phyloP scores from a whole-genome alignment of 2,888 invertebrate genomes.

The Clusia tigrina region DNA sequence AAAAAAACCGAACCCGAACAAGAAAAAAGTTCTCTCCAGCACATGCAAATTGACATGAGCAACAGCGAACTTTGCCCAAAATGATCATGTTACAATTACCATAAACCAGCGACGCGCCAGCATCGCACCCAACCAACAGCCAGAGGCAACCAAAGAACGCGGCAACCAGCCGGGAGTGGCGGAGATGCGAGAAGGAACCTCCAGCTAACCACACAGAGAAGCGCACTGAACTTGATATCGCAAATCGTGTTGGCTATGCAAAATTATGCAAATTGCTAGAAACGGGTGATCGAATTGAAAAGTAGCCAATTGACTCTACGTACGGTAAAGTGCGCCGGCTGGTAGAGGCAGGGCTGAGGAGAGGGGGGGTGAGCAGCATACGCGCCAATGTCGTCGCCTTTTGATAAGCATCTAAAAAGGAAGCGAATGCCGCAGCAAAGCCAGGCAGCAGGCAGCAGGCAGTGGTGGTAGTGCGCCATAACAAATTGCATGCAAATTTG shows the following conservation, averaged over 20 bases:
- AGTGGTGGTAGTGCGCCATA: not conserved
- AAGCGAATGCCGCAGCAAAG: not conserved
- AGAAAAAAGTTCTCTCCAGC: not conserved
- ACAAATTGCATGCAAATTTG: constrained; percentile 12
- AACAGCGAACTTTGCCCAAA: constrained; percentile 5
- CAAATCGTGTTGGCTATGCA: not conserved
- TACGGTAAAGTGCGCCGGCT: not conserved
- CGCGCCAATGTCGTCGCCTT: constrained; percentile 3
- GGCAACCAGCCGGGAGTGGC: not conserved
- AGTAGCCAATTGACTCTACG: not conserved
- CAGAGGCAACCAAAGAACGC: not conserved
- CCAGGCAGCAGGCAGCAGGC: not conserved
- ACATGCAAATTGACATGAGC: constrained; percentile 2
- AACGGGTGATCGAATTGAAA: constrained; percentile 2
- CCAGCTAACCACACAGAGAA: too few species aligned
- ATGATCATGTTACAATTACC: constrained; percentile 12
- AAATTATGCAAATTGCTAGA: constrained; percentile 1
- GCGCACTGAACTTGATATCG: not conserved
- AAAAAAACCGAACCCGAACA: not conserved
- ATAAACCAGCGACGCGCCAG: not conserved
- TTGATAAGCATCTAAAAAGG: constrained; percentile 8
- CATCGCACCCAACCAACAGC: not conserved
- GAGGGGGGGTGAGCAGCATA: not conserved
- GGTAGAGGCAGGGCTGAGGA: not conserved
- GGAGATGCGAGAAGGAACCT: not conserved